phyloP scores from a whole-genome alignment of 1,140 invertebrate species.

The Drosophila gunungcola region DNA sequence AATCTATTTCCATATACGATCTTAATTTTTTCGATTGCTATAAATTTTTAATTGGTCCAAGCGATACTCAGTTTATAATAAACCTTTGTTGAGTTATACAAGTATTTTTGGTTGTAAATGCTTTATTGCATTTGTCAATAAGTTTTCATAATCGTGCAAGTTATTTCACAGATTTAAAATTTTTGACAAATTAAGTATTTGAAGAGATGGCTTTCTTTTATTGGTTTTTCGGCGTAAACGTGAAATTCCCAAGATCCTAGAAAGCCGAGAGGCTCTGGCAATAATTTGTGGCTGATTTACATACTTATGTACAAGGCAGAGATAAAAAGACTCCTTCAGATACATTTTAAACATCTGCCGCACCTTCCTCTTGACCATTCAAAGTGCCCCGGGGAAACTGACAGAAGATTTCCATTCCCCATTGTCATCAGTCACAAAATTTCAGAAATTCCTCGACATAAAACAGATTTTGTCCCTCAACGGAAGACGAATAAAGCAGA shows the following conservation, averaged over 20 bases:
- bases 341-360: neutral
- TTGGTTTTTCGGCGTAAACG: neutral
- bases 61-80: too few relatives aligned
- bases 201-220: too few relatives aligned
- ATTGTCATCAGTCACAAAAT: constrained; percentile 71
- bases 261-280: too few relatives aligned
- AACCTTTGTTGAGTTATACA: too few relatives aligned
- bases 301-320: neutral
- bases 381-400: constrained; percentile 3
- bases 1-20: neutral
- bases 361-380: neutral
- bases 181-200: neutral
- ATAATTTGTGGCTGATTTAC: neutral
- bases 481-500: constrained; percentile 44
- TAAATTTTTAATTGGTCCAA: neutral
- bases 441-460: constrained; percentile 71
- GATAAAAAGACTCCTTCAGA: neutral
- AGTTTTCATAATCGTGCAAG: too few relatives aligned
- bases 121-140: too few relatives aligned
- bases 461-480: constrained; percentile 71
- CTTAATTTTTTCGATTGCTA: neutral
- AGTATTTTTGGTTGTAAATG: too few relatives aligned
- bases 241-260: neutral
- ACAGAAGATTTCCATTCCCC: constrained; percentile 24
- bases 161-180: too few relatives aligned